Percentiles rank a stretch among this genome's conserved stretches.
Evolutionary conservation across 1,140 invertebrate species (phyloP).

Genomic region (Drosophila orena): DNA sequence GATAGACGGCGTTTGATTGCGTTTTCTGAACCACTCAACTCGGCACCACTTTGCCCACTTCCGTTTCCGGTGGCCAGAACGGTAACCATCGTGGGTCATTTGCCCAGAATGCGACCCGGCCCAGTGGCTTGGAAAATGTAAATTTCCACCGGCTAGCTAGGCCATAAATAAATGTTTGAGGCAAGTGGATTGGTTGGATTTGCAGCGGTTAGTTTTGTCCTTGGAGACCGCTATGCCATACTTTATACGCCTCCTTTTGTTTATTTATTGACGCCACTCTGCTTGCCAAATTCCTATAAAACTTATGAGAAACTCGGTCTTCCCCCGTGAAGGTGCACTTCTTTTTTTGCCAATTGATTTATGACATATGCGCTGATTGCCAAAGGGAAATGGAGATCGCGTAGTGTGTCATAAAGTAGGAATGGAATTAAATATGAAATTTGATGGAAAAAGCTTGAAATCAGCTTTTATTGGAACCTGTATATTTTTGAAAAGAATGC

Average conservation of each 20-base stretch:
- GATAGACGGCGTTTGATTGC: conserved; percentile 81
- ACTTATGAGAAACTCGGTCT: conserved; percentile 64
- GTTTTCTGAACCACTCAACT: conserved; percentile 45
- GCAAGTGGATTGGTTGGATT: conserved; percentile 63
- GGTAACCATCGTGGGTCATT: conserved; percentile 63
- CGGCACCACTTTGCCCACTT: background rate
- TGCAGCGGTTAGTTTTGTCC: conserved; percentile 64
- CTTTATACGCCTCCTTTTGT: conserved; percentile 72
- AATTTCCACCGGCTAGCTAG: conserved; percentile 43
- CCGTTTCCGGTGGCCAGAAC: conserved; percentile 7
- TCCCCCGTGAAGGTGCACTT: conserved; percentile 6
- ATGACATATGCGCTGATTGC: conserved; percentile 61
- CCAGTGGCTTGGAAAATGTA: conserved; percentile 66
- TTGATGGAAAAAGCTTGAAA: background rate
- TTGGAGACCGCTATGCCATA: conserved; percentile 58
- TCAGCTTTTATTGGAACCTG: too few relatives aligned
- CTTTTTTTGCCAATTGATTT: conserved; percentile 52
- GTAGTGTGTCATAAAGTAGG: conserved; percentile 25
- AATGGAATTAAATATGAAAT: conserved; percentile 1
- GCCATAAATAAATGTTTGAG: conserved; percentile 72
- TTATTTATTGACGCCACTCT: conserved; percentile 75
- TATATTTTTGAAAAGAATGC: too few relatives aligned
- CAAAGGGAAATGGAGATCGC: conserved; percentile 34
- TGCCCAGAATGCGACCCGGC: conserved; percentile 59
- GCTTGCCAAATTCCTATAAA: conserved; percentile 74